Percentiles rank a stretch among this genome's conserved stretches.
Evolutionary conservation across 2,797 vertebrate genomes (phyloP).

Genomic region (Notoglanidium macrostoma): DNA sequence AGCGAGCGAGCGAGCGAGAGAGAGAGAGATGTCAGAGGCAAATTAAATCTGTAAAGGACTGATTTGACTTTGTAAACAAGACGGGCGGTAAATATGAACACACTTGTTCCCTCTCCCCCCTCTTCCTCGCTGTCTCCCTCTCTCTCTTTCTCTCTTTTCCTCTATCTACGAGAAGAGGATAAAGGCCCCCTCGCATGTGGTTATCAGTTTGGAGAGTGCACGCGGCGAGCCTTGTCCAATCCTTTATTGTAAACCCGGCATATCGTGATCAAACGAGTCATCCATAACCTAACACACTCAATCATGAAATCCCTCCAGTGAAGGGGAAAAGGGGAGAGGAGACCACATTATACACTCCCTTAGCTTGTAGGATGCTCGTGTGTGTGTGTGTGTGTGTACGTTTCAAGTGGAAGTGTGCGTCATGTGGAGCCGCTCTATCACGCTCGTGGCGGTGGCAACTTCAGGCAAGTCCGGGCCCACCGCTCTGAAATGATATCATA

Average conservation of each 20-base stretch:
- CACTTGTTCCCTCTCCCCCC: slow-evolving; percentile 36
- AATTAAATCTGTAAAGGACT: slow-evolving; percentile 70
- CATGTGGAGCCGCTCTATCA: slow-evolving; percentile 43
- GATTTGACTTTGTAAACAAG: slow-evolving; percentile 75
- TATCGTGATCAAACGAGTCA: slow-evolving; percentile 58
- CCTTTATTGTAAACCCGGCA: slow-evolving; percentile 56
- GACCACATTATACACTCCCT: slow-evolving; percentile 44
- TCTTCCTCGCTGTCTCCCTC: slow-evolving; percentile 21
- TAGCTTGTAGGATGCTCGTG: slow-evolving; percentile 1
- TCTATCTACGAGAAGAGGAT: slow-evolving; percentile 38
- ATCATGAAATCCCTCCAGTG: slow-evolving; percentile 46
- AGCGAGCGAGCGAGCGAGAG: slow-evolving; percentile 40
- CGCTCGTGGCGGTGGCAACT: slow-evolving; percentile 37
- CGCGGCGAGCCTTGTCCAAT: slow-evolving; percentile 51
- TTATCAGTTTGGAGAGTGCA: slow-evolving; percentile 46
- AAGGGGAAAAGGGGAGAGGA: slow-evolving; percentile 11
- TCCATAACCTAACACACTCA: slow-evolving; percentile 54
- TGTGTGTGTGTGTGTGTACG: slow-evolving; percentile 10
- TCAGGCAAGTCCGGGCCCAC: slow-evolving; percentile 41
- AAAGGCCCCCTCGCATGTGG: slow-evolving; percentile 19
- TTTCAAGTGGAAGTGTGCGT: slow-evolving; percentile 29
- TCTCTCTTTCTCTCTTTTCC: slow-evolving; percentile 14
- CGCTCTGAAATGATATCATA: slow-evolving; percentile 43
- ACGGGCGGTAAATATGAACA: slow-evolving; percentile 67
- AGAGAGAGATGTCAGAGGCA: slow-evolving; percentile 62